A percentile compares a stretch with the other conserved stretches of the same genome.
Conservation (phyloP, 2,113 vertebrate genomes). For the Calonectris borealis region DNA sequence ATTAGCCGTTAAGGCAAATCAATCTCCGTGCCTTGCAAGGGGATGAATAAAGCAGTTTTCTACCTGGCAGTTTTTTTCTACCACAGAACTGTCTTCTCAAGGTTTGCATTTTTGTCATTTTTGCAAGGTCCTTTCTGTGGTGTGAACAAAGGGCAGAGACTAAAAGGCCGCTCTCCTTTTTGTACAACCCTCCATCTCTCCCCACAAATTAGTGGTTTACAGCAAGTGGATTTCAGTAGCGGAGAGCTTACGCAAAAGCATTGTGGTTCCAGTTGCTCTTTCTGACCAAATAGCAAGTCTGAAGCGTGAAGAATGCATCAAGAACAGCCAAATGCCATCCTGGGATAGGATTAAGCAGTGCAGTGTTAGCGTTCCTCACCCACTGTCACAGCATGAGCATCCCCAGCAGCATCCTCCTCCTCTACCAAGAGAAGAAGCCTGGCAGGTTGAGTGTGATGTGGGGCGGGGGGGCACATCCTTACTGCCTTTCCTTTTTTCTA, state of each 20-base stretch:
- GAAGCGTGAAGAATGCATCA: background rate
- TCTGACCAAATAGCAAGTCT: background rate
- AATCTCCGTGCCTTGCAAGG: background rate
- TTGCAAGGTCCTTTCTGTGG: background rate
- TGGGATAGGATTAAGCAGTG: background rate
- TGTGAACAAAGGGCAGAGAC: background rate
- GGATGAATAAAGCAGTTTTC: background rate
- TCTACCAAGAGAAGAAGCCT: background rate
- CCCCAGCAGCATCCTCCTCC: background rate
- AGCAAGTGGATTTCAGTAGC: background rate
- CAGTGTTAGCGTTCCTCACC: rapidly evolving
- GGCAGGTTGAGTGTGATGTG: background rate
- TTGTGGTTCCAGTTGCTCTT: background rate
- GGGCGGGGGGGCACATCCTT: background rate
- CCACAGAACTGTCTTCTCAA: background rate
- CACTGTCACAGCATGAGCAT: background rate
- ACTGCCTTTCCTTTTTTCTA: background rate
- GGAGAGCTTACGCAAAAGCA: background rate
- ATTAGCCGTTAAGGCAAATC: constrained; percentile 8
- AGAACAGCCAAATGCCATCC: background rate
- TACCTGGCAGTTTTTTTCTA: background rate
- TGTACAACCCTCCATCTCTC: background rate
- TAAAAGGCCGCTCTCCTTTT: background rate
- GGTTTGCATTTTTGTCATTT: background rate
- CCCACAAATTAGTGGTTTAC: background rate